Conservation (phyloP, 92 coral and sea anemone species). For the Palythoa heliodiscus region DNA sequence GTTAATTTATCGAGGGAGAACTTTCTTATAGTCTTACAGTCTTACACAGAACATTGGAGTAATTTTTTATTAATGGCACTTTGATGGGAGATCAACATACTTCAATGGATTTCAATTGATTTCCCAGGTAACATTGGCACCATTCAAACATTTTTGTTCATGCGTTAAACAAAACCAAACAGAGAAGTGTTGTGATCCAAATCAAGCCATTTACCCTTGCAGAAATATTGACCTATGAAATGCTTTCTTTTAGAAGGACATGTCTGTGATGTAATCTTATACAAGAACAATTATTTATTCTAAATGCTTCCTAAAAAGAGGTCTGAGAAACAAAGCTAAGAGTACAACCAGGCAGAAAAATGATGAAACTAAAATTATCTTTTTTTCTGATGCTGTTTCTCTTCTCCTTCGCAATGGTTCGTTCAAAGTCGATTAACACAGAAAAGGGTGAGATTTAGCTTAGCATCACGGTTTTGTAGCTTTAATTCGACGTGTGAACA, state of each 20-base stretch:
- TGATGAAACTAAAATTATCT: background rate
- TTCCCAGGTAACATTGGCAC: background rate
- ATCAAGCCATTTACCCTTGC: slow-evolving; percentile 12
- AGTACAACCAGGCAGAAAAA: background rate
- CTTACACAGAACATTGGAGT: background rate
- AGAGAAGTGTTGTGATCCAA: slow-evolving; percentile 26
- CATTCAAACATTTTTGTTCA: slow-evolving; percentile 21
- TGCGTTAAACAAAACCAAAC: slow-evolving; percentile 28
- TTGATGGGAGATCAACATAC: background rate
- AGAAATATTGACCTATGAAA: slow-evolving; percentile 11
- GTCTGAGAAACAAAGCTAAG: background rate
- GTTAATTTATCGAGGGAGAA: no score
- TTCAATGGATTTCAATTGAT: background rate
- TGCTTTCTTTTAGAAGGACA: background rate
- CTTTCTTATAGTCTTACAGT: no score
- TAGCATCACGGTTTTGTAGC: background rate
- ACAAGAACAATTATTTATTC: slow-evolving; percentile 10
- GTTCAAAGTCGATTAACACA: slow-evolving; percentile 33
- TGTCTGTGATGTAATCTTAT: slow-evolving; percentile 32
- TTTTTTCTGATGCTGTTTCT: background rate
- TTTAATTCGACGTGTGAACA: no score
- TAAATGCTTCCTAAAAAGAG: background rate
- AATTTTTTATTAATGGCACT: slow-evolving; percentile 1
- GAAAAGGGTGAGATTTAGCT: slow-evolving; percentile 6
- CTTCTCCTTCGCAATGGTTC: background rate